Conservation (phyloP, 2,113 vertebrate species). For the Anguilla rostrata region DNA sequence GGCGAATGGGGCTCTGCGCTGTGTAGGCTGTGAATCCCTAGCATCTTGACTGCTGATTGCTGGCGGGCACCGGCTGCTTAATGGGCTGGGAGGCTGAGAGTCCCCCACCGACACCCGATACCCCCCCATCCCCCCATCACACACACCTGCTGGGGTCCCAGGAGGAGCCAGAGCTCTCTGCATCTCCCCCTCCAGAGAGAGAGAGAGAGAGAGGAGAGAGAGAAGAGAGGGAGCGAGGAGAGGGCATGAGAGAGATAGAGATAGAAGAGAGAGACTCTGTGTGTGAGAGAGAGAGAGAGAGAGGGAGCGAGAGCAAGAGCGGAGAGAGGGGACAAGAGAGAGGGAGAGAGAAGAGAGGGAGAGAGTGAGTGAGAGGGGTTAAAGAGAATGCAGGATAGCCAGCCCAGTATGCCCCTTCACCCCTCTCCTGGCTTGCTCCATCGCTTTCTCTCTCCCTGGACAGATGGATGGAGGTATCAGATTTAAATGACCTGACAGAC, state of each 20-base stretch:
- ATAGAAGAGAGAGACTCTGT: no score
- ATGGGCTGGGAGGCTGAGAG: conserved; percentile 54
- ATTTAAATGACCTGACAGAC: conserved; percentile 56
- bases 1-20: no score
- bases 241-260: no score
- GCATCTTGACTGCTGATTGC: no score
- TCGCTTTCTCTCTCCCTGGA: conserved; percentile 44
- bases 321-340: no score
- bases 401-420: conserved; percentile 45
- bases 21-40: no score
- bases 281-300: conserved; percentile 12
- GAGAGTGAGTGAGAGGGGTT: no score
- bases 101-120: conserved; percentile 64
- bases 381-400: conserved; percentile 47
- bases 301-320: no score
- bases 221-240: no score
- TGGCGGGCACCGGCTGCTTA: conserved; percentile 62
- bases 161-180: conserved; percentile 48
- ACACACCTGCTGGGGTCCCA: conserved; percentile 58
- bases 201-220: conserved; percentile 19
- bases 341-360: no score
- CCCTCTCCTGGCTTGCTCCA: conserved; percentile 22
- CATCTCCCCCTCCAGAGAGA: conserved; percentile 14
- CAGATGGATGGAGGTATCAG: conserved; percentile 68
- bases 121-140: conserved; percentile 16